These are phyloP conservation scores for Oreotrochilus melanogaster DNA, from an alignment of 2,113 vertebrate species.

Conservation along the genomic window DNA sequence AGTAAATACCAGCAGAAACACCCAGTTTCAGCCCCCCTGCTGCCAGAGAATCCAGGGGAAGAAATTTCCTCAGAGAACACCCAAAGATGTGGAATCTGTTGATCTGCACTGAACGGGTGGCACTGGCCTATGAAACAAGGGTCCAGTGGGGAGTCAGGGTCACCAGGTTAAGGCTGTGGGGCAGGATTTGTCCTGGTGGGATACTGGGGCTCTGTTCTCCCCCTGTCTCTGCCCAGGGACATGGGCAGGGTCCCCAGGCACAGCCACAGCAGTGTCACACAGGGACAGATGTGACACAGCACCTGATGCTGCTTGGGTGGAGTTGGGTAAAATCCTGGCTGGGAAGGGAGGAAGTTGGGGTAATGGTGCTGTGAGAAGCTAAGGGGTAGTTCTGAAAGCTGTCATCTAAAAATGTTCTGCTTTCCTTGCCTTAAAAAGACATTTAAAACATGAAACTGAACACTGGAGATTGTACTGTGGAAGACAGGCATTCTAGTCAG, in stretches of 20 bases:
- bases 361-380: background rate
- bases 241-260: background rate
- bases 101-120: background rate
- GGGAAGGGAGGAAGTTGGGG: background rate
- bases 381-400: background rate
- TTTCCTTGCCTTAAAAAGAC: background rate
- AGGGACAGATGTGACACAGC: fast-evolving
- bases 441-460: background rate
- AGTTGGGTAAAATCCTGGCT: background rate
- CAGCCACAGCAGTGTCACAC: fast-evolving
- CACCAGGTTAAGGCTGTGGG: fast-evolving
- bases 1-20: no score
- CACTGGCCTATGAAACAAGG: background rate
- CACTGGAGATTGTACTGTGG: background rate
- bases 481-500: background rate
- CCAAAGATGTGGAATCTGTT: background rate
- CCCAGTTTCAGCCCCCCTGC: no score
- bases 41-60: background rate
- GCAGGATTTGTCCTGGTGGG: background rate
- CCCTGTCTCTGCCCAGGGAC: background rate
- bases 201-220: background rate
- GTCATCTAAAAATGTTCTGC: background rate
- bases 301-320: fast-evolving
- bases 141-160: fast-evolving
- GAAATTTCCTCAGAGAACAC: background rate